phyloP scores from a whole-genome alignment of 2,113 vertebrate genomes.

The Pao palembangensis region DNA sequence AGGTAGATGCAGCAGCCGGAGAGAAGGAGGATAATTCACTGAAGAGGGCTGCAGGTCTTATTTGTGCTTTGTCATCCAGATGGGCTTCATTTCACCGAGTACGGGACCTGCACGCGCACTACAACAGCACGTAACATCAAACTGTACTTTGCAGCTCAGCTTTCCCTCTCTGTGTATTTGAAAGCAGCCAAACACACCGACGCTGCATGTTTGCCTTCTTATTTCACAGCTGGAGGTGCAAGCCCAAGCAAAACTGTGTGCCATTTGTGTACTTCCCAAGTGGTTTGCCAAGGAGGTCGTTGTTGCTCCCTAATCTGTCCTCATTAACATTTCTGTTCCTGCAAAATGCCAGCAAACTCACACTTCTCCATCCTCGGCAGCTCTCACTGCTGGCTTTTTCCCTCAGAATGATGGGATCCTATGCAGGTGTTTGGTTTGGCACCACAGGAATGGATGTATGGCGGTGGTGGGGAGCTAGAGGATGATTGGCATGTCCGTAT shows the following conservation, averaged over 20 bases:
- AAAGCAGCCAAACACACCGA: background rate
- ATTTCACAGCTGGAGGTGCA: constrained; percentile 35
- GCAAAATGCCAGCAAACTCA: constrained; percentile 46
- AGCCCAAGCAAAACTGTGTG: constrained; percentile 29
- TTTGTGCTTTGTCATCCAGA: constrained; percentile 72
- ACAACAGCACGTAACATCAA: background rate
- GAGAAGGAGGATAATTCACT: constrained; percentile 16
- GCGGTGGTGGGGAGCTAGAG: constrained; percentile 11
- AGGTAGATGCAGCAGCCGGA: constrained; percentile 31
- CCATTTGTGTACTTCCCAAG: constrained; percentile 8
- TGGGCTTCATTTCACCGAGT: constrained; percentile 44
- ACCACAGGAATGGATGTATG: constrained; percentile 56
- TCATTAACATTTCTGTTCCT: constrained; percentile 51
- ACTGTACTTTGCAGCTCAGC: background rate
- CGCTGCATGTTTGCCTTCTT: background rate
- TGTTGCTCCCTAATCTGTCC: constrained; percentile 36
- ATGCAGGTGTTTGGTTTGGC: constrained; percentile 56
- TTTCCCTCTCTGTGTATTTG: constrained; percentile 9
- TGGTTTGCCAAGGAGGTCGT: constrained; percentile 36
- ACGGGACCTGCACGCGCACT: constrained; percentile 21
- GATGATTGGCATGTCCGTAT: constrained; percentile 19
- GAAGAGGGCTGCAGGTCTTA: constrained; percentile 43
- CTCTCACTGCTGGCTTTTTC: constrained; percentile 25
- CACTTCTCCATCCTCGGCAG: constrained; percentile 38
- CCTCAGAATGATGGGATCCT: constrained; percentile 13